Conservation (phyloP, 2,888 invertebrate species). For the Lasioglossum oenotherae region DNA sequence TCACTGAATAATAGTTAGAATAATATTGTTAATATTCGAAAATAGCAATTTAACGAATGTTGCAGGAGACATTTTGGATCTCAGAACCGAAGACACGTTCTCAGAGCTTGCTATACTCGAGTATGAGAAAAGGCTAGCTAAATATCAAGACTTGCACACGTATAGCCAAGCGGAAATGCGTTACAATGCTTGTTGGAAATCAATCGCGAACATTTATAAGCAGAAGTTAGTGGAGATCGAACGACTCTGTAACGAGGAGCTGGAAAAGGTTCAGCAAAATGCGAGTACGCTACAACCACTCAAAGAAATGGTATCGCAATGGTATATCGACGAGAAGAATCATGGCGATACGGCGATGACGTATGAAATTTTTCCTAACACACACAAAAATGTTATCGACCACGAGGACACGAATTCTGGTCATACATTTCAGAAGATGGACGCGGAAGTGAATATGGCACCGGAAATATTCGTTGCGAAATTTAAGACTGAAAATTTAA, state of each 20-base stretch:
- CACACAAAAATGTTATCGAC: constrained; percentile 12
- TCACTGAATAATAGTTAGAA: too few relatives aligned
- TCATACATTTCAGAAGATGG: constrained; percentile 49
- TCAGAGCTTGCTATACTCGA: constrained; percentile 74
- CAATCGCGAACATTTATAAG: constrained; percentile 82
- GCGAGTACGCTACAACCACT: constrained; percentile 81
- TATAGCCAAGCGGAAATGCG: constrained; percentile 79
- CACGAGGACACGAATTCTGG: constrained; percentile 8
- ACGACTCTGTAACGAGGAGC: constrained; percentile 83
- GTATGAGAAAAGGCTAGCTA: constrained; percentile 77
- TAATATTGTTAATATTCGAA: background rate
- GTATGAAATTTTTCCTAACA: constrained; percentile 4
- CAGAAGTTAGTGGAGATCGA: constrained; percentile 83
- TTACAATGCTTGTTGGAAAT: constrained; percentile 77
- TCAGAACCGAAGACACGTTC: constrained; percentile 68
- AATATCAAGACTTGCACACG: constrained; percentile 78
- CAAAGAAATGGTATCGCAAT: constrained; percentile 81
- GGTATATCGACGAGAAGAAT: constrained; percentile 73
- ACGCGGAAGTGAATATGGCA: constrained; percentile 72
- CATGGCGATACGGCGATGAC: constrained; percentile 62
- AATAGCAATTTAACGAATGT: background rate
- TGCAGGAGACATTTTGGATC: constrained; percentile 61
- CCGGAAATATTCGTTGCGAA: constrained; percentile 70
- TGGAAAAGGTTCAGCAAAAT: constrained; percentile 81
- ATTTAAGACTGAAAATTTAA: constrained; percentile 59